A percentile compares a stretch with the other conserved stretches of the same genome.
phyloP scores from a whole-genome alignment of 2,113 vertebrate genomes.

The Crotalus horridus region DNA sequence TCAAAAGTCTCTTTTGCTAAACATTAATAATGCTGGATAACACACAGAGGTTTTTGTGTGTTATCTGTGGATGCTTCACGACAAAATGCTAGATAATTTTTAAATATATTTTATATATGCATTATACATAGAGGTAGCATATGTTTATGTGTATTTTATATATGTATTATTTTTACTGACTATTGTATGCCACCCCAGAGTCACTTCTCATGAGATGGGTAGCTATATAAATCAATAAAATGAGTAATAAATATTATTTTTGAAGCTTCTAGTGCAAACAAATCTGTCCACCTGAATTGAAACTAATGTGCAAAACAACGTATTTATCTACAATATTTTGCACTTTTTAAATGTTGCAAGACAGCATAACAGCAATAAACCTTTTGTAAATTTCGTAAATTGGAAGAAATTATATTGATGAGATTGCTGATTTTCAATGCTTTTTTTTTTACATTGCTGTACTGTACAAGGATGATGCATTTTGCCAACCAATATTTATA shows the following conservation, averaged over 20 bases:
- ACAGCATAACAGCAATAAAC: neutral
- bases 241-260: neutral
- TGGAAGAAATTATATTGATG: neutral
- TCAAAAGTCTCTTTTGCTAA: fast-evolving
- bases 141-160: too few species aligned
- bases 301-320: neutral
- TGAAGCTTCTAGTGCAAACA: neutral
- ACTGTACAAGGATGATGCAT: neutral
- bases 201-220: neutral
- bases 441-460: neutral
- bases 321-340: neutral
- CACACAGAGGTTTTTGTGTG: neutral
- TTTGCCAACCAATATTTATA: neutral
- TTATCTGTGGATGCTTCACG: neutral
- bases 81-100: neutral
- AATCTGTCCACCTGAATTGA: neutral
- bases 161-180: neutral
- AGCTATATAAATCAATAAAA: neutral
- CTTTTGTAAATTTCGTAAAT: neutral
- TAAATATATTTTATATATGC: neutral
- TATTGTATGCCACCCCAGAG: neutral
- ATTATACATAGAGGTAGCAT: too few species aligned
- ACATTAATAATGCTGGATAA: neutral
- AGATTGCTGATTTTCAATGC: neutral
- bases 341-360: neutral